Base-by-base conservation (phyloP, 1,140 invertebrate genomes). In the Uloborus diversus region DNA sequence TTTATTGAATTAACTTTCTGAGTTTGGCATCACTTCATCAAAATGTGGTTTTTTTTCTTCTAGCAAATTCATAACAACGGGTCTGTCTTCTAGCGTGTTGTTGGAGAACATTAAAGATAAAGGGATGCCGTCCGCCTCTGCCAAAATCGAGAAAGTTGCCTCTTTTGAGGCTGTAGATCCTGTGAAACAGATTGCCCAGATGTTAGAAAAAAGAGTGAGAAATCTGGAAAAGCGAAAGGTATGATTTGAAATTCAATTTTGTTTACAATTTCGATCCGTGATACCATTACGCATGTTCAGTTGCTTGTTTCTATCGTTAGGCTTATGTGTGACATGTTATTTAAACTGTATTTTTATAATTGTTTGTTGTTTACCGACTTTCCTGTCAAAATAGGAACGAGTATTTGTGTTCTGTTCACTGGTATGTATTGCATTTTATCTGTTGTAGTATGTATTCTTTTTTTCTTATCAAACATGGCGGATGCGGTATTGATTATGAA, bases 151-250 rank as follows among this genome's bases (percentile, higher is more conserved):
- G 70, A 81, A 81, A 57, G 17, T 51, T 49, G 90, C 91, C 89
- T 91, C 90, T 89, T 89, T 89, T 88, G 92, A 92, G 89, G 87
- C 88, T 85, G 85, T 85, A 79, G 91, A 92, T 82, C 92, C 93
- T 81, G 89, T 95, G 85, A 92, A 93, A 88, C 93, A 94, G 88
- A 92, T 92, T 84, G 90, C 95, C 83, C 91, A 89, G 78, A 90
- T 95, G 84, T 90, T 97, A 85, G 95, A 96, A 87, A 96, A 97
- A 87, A 97, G 96, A 91, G 95, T 97, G 84, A 91, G 95, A 69
- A 97, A 97, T 89, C 89, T 97, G 88, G 95, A 97, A 86, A 98
- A 98, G 88, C 91, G 95, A 85, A 97, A 97, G 93, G 95, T 96
- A 89, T 90, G 81, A 25, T 14, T 20, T 17, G n/a, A n/a, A n/a